phyloP scores from a whole-genome alignment of 2,888 invertebrate species.

The Apamea sordens region DNA sequence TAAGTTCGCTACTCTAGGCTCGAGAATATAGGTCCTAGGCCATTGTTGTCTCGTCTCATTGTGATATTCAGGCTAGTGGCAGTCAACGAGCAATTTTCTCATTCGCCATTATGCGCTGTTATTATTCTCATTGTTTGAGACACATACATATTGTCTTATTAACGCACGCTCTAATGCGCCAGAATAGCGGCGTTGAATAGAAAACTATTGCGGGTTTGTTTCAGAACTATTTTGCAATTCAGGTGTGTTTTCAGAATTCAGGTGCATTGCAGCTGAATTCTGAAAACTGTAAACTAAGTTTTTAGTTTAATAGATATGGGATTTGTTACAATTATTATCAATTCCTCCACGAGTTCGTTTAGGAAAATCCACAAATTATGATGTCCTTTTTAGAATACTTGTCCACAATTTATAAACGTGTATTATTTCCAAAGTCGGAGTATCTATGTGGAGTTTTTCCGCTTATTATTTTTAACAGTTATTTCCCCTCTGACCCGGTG shows the following conservation, averaged over 20 bases:
- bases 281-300: neutral
- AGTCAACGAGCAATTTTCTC: slow-evolving; percentile 88
- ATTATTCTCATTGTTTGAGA: slow-evolving; percentile 86
- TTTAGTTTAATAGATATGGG: neutral
- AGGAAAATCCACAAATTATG: neutral
- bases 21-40: slow-evolving; percentile 82
- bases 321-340: neutral
- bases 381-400: slow-evolving; percentile 4
- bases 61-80: slow-evolving; percentile 82
- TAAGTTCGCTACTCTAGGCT: slow-evolving; percentile 79
- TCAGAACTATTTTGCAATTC: slow-evolving; percentile 37
- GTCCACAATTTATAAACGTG: slow-evolving; percentile 29
- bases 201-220: slow-evolving; percentile 59
- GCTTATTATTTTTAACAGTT: slow-evolving; percentile 84
- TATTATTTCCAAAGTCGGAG: slow-evolving; percentile 22
- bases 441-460: slow-evolving; percentile 68
- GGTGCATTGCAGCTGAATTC: neutral
- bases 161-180: slow-evolving; percentile 71
- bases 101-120: slow-evolving; percentile 86
- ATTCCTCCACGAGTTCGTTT: neutral
- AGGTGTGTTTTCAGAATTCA: slow-evolving; percentile 21
- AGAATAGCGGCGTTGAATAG: slow-evolving; percentile 63
- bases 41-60: slow-evolving; percentile 86
- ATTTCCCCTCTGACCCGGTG: slow-evolving; percentile 78
- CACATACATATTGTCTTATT: slow-evolving; percentile 82